These are phyloP conservation scores for Sphecodes monilicornis DNA, from an alignment of 2,888 invertebrate species.

Conservation along the genomic window DNA sequence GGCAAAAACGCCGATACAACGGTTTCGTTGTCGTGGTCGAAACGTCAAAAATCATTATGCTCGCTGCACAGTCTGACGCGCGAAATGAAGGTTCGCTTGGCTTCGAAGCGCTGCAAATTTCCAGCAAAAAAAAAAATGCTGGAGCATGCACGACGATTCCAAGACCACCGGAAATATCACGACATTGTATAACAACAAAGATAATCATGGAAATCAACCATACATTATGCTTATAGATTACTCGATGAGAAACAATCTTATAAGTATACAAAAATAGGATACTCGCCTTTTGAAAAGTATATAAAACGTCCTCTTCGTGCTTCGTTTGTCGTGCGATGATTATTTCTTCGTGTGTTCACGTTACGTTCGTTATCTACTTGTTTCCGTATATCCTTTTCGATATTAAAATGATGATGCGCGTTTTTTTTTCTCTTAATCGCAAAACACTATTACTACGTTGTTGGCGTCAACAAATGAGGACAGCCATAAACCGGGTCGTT, in stretches of 20 bases:
- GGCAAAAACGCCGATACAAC: constrained; percentile 4
- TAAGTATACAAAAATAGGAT: constrained; percentile 62
- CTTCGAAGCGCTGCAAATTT: constrained; percentile 36
- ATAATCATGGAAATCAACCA: constrained; percentile 17
- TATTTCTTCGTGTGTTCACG: constrained; percentile 54
- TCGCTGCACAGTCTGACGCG: constrained; percentile 1
- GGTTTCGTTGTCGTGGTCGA: neutral
- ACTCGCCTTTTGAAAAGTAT: constrained; percentile 75
- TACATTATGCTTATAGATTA: constrained; percentile 34
- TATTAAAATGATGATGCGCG: constrained; percentile 20
- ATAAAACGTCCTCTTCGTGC: constrained; percentile 59
- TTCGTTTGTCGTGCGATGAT: constrained; percentile 47
- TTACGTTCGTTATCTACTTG: constrained; percentile 37
- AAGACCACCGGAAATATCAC: constrained; percentile 1
- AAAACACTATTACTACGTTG: constrained; percentile 47
- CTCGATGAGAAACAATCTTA: constrained; percentile 10
- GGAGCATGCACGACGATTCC: constrained; percentile 18
- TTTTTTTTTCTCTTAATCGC: constrained; percentile 18
- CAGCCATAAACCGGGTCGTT: constrained; percentile 21
- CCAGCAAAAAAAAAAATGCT: constrained; percentile 41
- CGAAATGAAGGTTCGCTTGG: neutral
- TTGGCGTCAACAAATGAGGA: constrained; percentile 16
- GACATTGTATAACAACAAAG: neutral
- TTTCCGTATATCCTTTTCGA: constrained; percentile 34
- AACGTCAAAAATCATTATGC: neutral